phyloP scores from a whole-genome alignment of 2,113 vertebrate species.

The Nicator chloris region DNA sequence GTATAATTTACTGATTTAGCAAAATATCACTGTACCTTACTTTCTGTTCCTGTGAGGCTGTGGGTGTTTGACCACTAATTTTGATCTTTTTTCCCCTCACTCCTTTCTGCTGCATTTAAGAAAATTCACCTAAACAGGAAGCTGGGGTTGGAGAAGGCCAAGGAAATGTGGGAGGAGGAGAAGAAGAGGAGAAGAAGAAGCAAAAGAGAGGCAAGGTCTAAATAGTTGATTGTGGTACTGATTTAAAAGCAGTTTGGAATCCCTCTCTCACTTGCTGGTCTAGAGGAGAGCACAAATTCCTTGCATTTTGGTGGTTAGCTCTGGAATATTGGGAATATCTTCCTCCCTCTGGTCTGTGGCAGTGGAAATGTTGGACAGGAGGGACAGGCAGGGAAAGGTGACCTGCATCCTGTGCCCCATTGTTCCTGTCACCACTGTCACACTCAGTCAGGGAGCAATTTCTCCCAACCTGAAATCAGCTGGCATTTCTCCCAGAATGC shows the following conservation, averaged over 20 bases:
- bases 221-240: conserved; percentile 22
- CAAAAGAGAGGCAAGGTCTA: conserved; percentile 90
- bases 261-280: neutral
- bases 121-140: conserved; percentile 87
- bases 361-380: neutral
- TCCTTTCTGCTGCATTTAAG: conserved; percentile 54
- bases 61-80: neutral
- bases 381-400: neutral
- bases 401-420: neutral
- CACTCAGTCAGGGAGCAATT: neutral
- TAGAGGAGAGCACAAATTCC: neutral
- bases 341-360: neutral
- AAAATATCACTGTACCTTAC: neutral
- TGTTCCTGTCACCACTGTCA: neutral
- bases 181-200: conserved; percentile 98
- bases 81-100: neutral
- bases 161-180: conserved; percentile 79
- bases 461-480: neutral
- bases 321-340: neutral
- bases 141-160: conserved; percentile 81
- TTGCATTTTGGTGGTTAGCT: neutral
- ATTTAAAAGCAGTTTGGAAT: neutral
- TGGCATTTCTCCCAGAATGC: neutral
- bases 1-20: neutral
- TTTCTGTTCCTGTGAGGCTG: neutral